These are phyloP conservation scores for Tetragonisca angustula DNA, from an alignment of 2,888 invertebrate species.

Conservation along the genomic window DNA sequence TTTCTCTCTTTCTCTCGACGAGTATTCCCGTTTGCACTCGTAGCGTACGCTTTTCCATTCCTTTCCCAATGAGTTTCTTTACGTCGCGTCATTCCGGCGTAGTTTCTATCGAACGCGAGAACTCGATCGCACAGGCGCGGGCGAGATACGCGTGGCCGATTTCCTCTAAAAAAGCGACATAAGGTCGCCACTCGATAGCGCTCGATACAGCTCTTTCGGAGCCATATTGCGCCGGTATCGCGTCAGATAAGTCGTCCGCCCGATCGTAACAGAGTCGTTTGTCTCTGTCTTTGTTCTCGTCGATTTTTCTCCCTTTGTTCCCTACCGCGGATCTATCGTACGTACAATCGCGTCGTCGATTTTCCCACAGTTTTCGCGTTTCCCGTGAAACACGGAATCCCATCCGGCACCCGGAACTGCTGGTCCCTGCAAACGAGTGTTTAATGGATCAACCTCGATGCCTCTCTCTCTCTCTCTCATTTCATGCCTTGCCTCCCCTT, in stretches of 20 bases:
- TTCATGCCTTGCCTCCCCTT: conserved; percentile 15
- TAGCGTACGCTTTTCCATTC: neutral
- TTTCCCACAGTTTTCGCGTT: conserved; percentile 55
- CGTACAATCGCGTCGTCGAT: neutral
- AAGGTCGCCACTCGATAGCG: conserved; percentile 63
- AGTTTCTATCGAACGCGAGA: neutral
- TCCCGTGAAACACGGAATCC: conserved; percentile 23
- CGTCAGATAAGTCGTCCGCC: conserved; percentile 45
- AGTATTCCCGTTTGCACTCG: neutral
- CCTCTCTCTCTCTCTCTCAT: conserved; percentile 20
- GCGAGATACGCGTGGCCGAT: conserved; percentile 29
- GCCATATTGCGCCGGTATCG: conserved; percentile 64
- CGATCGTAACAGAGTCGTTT: conserved; percentile 44
- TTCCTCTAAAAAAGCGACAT: conserved; percentile 60
- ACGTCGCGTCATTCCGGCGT: neutral
- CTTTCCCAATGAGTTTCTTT: neutral
- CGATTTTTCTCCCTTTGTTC: neutral
- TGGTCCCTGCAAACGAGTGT: conserved; percentile 45
- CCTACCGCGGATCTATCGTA: too few relatives aligned
- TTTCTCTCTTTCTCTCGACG: neutral
- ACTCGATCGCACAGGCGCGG: conserved; percentile 10
- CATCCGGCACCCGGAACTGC: conserved; percentile 21
- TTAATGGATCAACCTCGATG: conserved; percentile 56
- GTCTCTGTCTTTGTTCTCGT: conserved; percentile 26
- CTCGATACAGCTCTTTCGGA: conserved; percentile 50